Evolutionary conservation across 2,797 vertebrate species (phyloP).

Genomic region (Pseudomugil gertrudae): DNA sequence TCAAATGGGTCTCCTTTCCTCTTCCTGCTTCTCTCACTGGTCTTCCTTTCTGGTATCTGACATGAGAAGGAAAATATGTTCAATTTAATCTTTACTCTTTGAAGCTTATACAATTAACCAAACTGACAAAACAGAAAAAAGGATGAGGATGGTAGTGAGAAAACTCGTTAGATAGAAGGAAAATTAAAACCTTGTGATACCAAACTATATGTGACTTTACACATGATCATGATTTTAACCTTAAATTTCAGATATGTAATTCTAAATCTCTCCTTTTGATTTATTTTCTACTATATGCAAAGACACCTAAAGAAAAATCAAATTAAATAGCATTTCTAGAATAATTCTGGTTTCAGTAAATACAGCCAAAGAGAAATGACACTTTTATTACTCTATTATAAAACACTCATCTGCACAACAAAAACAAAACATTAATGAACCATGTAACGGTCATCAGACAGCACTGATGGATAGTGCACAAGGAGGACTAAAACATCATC

Average conservation of each 20-base stretch:
- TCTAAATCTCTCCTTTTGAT: neutral
- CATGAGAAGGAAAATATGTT: constrained; percentile 3
- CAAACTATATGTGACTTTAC: too few relatives aligned
- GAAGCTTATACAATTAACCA: neutral
- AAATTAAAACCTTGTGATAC: neutral
- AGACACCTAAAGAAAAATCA: neutral
- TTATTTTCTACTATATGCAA: neutral
- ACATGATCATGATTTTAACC: too few relatives aligned
- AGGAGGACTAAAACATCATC: neutral
- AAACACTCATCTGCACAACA: neutral
- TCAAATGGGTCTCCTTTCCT: constrained; percentile 95
- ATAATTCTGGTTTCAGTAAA: neutral
- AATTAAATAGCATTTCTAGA: too few relatives aligned
- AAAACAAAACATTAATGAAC: neutral
- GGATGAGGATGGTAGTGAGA: too few relatives aligned
- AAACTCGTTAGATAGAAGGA: neutral
- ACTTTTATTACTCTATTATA: neutral
- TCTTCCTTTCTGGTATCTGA: constrained; percentile 95
- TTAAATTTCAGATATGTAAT: too few relatives aligned
- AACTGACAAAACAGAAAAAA: neutral
- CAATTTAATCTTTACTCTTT: neutral
- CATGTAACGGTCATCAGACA: neutral
- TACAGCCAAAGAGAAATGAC: neutral
- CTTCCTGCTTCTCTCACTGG: constrained; percentile 92
- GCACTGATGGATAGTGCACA: neutral